Evolutionary conservation across 2,797 vertebrate species (phyloP), one percentile per base, ranked within the genome.

Genomic region (Enteromius trimaculatus): DNA sequence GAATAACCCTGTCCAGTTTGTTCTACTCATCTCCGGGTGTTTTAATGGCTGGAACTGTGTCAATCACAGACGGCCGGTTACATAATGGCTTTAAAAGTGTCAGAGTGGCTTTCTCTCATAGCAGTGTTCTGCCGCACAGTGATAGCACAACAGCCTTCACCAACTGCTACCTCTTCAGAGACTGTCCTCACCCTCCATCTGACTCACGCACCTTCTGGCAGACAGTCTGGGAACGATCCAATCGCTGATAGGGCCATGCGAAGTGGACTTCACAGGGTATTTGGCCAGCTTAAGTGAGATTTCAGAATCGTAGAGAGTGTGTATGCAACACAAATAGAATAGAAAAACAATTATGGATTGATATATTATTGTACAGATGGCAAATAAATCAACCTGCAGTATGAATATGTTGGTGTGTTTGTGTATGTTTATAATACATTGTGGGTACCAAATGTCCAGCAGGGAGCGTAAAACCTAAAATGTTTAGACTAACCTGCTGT

Each of bases 171-270:
- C 49, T 83, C 75, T 68, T 86, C 49, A 72, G 69, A 79, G 58
- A 74, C 37, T 60, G 58, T 69, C 58, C 39, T 69, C 64, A 77
- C 65, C 42, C 72, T 60, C 72, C 49, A 19, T 82, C 76, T 86
- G 85, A 79, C 70, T 83, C 74, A 81, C 17, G 11, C 69, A 69
- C 60, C 83, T 83, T 85, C 71, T 85, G 84, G 78, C 34, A 19
- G 39, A 70, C 17, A 76, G 47, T 76, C 64, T 69, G 74, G 31
- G 31, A 44, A 65, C 14, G 7, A 65, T 75, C 58, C 58, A 75
- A 34, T 65, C 44, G 3, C 14, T 75, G 31, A 31, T 58, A n/a
- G 34, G 39, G 68, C 68, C 53, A 58, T 23, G 19, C 17, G 10
- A 49, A 81, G 37, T 72, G 37, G 69, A 75, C 71, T 42, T 53